These are phyloP conservation scores for Chelon auratus DNA, from an alignment of 2,797 vertebrate species.

Conservation along the genomic window DNA sequence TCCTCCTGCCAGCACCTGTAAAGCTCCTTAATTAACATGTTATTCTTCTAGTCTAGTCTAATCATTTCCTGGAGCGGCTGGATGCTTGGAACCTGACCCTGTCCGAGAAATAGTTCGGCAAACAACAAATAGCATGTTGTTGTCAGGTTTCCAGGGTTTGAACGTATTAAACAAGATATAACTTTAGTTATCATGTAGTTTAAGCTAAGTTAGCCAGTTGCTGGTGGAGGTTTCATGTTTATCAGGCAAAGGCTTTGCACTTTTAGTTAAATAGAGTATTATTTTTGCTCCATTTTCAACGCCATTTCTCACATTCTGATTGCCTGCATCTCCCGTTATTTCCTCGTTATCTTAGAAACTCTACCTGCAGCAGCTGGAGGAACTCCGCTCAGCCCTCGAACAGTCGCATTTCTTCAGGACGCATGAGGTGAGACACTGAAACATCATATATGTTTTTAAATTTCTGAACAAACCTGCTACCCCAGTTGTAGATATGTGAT, in stretches of 20 bases:
- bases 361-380: conserved; percentile 84
- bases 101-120: background rate
- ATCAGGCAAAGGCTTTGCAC: too few relatives aligned
- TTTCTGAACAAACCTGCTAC: conserved; percentile 35
- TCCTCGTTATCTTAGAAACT: conserved; percentile 76
- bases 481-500: background rate
- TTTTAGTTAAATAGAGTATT: too few relatives aligned
- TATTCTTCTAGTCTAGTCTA: background rate
- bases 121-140: background rate
- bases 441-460: background rate
- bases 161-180: background rate
- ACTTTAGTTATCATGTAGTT: background rate
- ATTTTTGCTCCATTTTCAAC: background rate
- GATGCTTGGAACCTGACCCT: background rate
- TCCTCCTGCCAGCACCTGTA: background rate
- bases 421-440: conserved; percentile 86
- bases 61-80: background rate
- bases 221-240: background rate
- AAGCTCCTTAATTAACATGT: background rate
- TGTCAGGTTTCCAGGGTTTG: background rate
- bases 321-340: background rate
- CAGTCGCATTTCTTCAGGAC: conserved; percentile 88
- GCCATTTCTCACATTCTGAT: conserved; percentile 2
- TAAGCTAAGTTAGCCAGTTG: background rate
- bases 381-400: conserved; percentile 85